Percentiles rank a stretch among this genome's conserved stretches.
These are phyloP conservation scores for Nibea albiflora DNA, from an alignment of 2,113 vertebrate genomes.

Conservation along the genomic window DNA sequence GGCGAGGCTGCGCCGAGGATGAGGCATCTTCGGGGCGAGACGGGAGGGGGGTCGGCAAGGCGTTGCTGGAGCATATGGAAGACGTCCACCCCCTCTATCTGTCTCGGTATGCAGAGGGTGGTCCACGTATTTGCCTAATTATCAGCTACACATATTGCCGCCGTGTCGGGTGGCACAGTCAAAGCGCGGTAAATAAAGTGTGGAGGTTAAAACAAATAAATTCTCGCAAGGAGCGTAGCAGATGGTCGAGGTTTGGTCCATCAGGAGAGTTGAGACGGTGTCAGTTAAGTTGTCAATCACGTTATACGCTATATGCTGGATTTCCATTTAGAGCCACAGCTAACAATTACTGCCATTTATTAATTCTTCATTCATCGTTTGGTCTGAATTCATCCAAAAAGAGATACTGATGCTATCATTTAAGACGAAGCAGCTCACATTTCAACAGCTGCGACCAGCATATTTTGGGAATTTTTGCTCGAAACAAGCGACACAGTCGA, in stretches of 20 bases:
- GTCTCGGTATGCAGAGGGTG: conserved; percentile 18
- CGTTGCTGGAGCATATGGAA: conserved; percentile 58
- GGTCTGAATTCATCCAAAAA: not conserved
- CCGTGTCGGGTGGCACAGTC: not conserved
- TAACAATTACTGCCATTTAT: not conserved
- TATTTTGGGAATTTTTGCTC: not conserved
- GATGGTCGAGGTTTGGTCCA: not conserved
- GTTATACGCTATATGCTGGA: not conserved
- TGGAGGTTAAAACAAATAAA: not conserved
- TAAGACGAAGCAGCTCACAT: not conserved
- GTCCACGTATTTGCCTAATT: conserved; percentile 45
- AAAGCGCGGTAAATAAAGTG: not conserved
- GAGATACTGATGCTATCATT: fast-evolving
- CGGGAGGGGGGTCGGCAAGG: conserved; percentile 1
- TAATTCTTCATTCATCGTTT: not conserved
- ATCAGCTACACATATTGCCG: conserved; percentile 23
- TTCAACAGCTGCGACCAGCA: not conserved
- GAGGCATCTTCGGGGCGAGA: not conserved
- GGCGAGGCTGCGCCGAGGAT: conserved; percentile 19
- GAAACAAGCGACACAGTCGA: not conserved
- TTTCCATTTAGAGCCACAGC: not conserved
- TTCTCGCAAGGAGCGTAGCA: not conserved
- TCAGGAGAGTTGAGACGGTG: not conserved
- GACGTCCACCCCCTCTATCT: conserved; percentile 51
- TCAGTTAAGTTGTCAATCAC: conserved; percentile 4